These are phyloP conservation scores for Brachionus rubens DNA, from an alignment of 1,140 invertebrate species.

Conservation along the genomic window DNA sequence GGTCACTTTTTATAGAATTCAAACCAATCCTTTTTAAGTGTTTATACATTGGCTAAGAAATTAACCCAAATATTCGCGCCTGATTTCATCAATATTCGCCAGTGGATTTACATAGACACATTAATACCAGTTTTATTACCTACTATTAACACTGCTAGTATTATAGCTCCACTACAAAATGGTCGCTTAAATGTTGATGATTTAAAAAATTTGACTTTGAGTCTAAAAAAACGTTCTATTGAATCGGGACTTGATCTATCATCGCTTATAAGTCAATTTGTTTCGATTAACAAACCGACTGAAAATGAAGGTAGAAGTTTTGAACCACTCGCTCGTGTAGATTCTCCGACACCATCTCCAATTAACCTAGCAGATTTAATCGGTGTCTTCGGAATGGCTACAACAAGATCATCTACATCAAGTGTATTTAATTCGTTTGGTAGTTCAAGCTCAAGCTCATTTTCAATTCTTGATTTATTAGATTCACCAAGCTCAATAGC, in stretches of 20 bases:
- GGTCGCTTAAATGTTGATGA: not conserved
- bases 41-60: slow-evolving; percentile 20
- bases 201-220: not conserved
- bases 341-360: not conserved
- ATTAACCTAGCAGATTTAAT: no score
- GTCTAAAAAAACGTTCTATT: not conserved
- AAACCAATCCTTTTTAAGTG: not conserved
- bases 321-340: not conserved
- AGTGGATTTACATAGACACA: slow-evolving; percentile 28
- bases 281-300: not conserved
- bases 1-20: not conserved
- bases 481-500: not conserved
- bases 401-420: not conserved
- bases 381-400: no score
- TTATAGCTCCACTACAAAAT: not conserved
- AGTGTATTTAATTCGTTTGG: not conserved
- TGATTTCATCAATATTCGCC: not conserved
- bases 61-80: slow-evolving; percentile 21
- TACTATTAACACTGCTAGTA: not conserved
- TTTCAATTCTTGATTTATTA: not conserved
- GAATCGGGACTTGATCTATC: not conserved
- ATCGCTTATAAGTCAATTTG: not conserved
- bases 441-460: not conserved
- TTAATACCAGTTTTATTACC: slow-evolving; percentile 19
- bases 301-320: not conserved